Evolutionary conservation across 2,113 vertebrate species (phyloP), one percentile per base, ranked within the genome.

Genomic region (Maccullochella peelii): DNA sequence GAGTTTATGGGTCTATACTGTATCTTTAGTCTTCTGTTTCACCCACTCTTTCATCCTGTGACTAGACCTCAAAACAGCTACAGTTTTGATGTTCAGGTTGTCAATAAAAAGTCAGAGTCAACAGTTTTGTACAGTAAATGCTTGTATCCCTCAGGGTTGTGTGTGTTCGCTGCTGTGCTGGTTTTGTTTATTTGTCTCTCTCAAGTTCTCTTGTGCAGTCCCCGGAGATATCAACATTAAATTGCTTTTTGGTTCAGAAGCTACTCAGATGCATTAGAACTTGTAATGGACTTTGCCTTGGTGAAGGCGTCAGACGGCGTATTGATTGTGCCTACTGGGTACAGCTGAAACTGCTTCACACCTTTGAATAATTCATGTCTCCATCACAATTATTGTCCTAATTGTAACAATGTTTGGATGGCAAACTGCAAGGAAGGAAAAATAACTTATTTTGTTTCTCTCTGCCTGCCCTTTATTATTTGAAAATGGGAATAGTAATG

Each of bases 201-300:
- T 84, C 77, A 87, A 89, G 81, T 92, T 94, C 88, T 88, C 74
- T 40, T 69, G 69, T 73, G 62, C 82, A 73, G 73, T 93, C 95
- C 92, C 94, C 20, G 30, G 92, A 95, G 95, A 94, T 95, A 94
- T 94, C 89, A 93, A 90, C 89, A 93, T 94, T 94, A 95, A 95
- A 95, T 96, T 96, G 95, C 94, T 95, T 95, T 94, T 95, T 90
- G 91, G 91, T 94, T 95, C 93, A 91, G 92, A 92, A 95, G 91
- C 93, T 92, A 88, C 92, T 95, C 88, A 82, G 88, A 91, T 77
- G 86, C 92, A 94, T 95, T 95, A 94, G 87, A 94, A 94, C 88
- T 92, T 87, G 92, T 95, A 94, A 95, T 95, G 94, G 94, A 94
- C 94, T 94, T 94, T 94, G 93, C 93, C 86, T 92, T 84, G 79